These are phyloP conservation scores for Mastomys natalensis DNA, from an alignment of 2,113 vertebrate species.

Conservation along the genomic window DNA sequence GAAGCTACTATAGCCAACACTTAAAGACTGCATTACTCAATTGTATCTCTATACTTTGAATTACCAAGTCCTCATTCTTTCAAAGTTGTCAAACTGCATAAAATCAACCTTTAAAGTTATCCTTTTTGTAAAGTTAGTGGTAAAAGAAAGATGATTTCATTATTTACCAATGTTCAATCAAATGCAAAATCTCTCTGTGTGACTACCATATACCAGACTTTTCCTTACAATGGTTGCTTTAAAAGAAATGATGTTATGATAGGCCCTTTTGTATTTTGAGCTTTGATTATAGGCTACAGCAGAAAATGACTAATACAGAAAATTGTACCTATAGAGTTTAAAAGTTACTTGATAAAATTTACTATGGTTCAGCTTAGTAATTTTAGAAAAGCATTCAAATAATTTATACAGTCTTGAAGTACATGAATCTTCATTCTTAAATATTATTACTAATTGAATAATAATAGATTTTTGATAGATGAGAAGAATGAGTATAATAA, in stretches of 20 bases:
- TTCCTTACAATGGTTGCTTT: constrained; percentile 45
- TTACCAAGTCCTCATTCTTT: constrained; percentile 60
- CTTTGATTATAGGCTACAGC: constrained; percentile 26
- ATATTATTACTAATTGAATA: constrained; percentile 1
- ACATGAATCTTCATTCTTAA: neutral
- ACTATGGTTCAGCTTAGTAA: neutral
- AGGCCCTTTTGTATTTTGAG: constrained; percentile 19
- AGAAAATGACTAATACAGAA: constrained; percentile 62
- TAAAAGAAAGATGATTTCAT: neutral
- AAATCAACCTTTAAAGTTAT: neutral
- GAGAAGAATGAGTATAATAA: neutral
- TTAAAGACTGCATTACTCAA: constrained; percentile 14
- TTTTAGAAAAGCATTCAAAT: neutral
- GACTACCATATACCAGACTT: constrained; percentile 35
- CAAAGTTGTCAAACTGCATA: constrained; percentile 39
- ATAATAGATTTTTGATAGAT: neutral
- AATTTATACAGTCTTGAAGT: constrained; percentile 22
- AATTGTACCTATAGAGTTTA: neutral
- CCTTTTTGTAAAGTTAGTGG: constrained; percentile 29
- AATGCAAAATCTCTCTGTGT: constrained; percentile 41
- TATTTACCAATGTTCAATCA: neutral
- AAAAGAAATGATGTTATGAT: constrained; percentile 52
- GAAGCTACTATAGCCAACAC: neutral
- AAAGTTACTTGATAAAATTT: constrained; percentile 20
- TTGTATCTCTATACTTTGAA: constrained; percentile 34